These are phyloP conservation scores for Contarinia nasturtii DNA, from an alignment of 1,140 invertebrate genomes.

Conservation along the genomic window DNA sequence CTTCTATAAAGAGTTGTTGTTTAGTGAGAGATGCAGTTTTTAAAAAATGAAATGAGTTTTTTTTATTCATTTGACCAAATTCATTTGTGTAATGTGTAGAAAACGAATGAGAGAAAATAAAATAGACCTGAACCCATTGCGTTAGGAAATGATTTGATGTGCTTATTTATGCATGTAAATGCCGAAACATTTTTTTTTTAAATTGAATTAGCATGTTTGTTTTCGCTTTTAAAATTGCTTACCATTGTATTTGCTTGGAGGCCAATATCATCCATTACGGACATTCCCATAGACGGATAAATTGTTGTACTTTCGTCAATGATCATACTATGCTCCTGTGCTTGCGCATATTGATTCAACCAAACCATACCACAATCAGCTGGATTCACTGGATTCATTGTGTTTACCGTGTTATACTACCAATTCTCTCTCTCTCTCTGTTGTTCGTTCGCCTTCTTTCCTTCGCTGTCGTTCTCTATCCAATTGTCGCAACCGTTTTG, in stretches of 20 bases:
- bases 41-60: not conserved
- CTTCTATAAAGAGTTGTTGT: not conserved
- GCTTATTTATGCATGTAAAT: not conserved
- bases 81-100: not conserved
- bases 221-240: slow-evolving; percentile 4
- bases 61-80: not conserved
- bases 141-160: no score
- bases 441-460: no score
- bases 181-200: not conserved
- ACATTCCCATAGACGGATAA: slow-evolving; percentile 17
- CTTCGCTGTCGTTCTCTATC: no score
- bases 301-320: slow-evolving; percentile 17
- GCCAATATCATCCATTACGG: slow-evolving; percentile 20
- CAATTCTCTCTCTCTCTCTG: no score
- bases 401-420: slow-evolving; percentile 13
- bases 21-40: not conserved
- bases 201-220: not conserved
- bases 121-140: no score
- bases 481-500: no score
- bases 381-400: slow-evolving; percentile 28
- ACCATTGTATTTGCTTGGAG: slow-evolving; percentile 19
- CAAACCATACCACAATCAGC: slow-evolving; percentile 46
- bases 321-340: slow-evolving; percentile 18
- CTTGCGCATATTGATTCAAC: slow-evolving; percentile 33
- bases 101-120: no score